phyloP scores from a whole-genome alignment of 1,140 invertebrate species.

The Periplaneta americana region DNA sequence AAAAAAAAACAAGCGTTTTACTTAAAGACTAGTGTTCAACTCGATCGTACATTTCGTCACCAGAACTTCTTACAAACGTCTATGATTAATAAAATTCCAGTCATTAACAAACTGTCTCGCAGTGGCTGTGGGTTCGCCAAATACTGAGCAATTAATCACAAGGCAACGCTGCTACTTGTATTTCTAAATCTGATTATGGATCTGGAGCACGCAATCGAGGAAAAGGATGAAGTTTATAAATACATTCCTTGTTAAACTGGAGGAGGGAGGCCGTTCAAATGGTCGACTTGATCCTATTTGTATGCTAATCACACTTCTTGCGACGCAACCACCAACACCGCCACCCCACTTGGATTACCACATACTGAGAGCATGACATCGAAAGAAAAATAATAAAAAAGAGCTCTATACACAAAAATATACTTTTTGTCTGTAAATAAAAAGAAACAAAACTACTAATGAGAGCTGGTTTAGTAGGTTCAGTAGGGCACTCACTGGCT shows the following conservation, averaged over 20 bases:
- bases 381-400: background rate
- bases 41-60: too few relatives aligned
- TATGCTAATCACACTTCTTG: background rate
- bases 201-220: background rate
- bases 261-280: background rate
- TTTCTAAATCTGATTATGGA: background rate
- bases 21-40: too few relatives aligned
- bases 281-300: background rate
- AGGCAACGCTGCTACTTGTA: background rate
- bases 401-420: background rate
- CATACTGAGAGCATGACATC: background rate
- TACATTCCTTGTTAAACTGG: background rate
- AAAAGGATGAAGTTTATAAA: background rate
- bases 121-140: background rate
- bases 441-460: too few relatives aligned
- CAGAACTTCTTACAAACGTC: too few relatives aligned
- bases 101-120: background rate
- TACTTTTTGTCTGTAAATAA: background rate
- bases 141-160: background rate
- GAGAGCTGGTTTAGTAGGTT: background rate
- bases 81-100: background rate
- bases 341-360: too few relatives aligned
- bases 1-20: too few relatives aligned
- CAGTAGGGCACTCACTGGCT: background rate
- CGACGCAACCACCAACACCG: background rate